Evolutionary conservation across 2,113 vertebrate genomes (phyloP).

Genomic region (Misgurnus mizolepis): DNA sequence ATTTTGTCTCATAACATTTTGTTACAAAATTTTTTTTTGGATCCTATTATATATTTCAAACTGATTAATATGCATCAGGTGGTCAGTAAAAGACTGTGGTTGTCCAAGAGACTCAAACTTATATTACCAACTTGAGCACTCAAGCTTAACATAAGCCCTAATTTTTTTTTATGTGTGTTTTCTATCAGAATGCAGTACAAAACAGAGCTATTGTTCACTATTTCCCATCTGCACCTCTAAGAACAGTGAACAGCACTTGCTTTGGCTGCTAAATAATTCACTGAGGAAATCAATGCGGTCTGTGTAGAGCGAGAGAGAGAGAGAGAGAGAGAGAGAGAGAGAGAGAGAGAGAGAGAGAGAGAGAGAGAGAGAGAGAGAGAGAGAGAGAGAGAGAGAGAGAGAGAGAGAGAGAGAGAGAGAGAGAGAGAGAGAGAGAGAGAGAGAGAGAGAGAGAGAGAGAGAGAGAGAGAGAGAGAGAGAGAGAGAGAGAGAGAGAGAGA

Average conservation of each 20-base stretch:
- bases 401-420: not conserved
- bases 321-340: slow-evolving; percentile 11
- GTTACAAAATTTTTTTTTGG: too few relatives aligned
- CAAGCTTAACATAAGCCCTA: not conserved
- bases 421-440: slow-evolving; percentile 1
- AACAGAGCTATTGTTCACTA: not conserved
- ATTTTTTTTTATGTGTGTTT: not conserved
- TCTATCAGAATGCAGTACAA: not conserved
- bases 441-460: not conserved
- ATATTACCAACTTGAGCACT: too few relatives aligned
- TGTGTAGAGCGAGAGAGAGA: not conserved
- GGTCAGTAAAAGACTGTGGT: too few relatives aligned
- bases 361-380: slow-evolving; percentile 7
- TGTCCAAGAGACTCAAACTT: too few relatives aligned
- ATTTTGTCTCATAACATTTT: too few relatives aligned
- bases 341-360: not conserved
- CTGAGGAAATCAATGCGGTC: slow-evolving; percentile 36
- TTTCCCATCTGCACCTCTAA: slow-evolving; percentile 6
- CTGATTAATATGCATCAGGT: too few relatives aligned
- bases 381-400: not conserved
- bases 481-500: not conserved
- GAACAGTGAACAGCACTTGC: slow-evolving; percentile 12
- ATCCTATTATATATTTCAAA: too few relatives aligned
- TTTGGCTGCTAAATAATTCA: slow-evolving; percentile 43
- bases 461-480: slow-evolving; percentile 6